phyloP scores from a whole-genome alignment of 2,797 vertebrate species.

The Periophthalmus magnuspinnatus region DNA sequence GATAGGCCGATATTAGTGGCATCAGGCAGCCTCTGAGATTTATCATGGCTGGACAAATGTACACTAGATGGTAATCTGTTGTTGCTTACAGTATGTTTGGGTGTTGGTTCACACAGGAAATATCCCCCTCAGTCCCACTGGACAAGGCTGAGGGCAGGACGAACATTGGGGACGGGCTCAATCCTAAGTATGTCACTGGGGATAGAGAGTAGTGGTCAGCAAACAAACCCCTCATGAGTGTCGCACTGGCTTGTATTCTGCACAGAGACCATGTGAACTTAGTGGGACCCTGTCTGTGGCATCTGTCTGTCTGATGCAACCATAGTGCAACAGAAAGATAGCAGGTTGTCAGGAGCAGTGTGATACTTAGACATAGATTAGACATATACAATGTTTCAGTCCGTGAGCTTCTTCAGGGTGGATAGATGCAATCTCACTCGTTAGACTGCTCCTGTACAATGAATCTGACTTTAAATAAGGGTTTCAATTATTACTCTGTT shows the following conservation, averaged over 20 bases:
- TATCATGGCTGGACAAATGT: conserved; percentile 64
- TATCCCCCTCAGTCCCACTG: conserved; percentile 64
- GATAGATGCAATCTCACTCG: background rate
- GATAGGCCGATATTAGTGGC: conserved; percentile 72
- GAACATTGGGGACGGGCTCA: conserved; percentile 55
- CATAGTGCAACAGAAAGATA: conserved; percentile 35
- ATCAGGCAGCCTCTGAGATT: conserved; percentile 71
- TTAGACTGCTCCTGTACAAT: background rate
- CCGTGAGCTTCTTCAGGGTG: background rate
- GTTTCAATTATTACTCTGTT: background rate
- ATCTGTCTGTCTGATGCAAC: conserved; percentile 60
- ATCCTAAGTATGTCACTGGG: conserved; percentile 48
- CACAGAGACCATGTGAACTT: conserved; percentile 44
- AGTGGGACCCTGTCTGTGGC: conserved; percentile 22
- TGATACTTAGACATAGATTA: background rate
- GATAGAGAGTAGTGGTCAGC: conserved; percentile 42
- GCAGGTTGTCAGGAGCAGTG: conserved; percentile 32
- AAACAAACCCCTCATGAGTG: conserved; percentile 23
- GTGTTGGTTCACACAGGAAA: conserved; percentile 81
- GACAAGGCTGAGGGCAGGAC: conserved; percentile 59
- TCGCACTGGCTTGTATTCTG: conserved; percentile 24
- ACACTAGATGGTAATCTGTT: conserved; percentile 65
- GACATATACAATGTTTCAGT: background rate
- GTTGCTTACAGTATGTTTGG: conserved; percentile 65
- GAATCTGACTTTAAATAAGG: background rate